Base-by-base conservation (phyloP, 1,140 invertebrate species). In the Caerostris darwini region DNA sequence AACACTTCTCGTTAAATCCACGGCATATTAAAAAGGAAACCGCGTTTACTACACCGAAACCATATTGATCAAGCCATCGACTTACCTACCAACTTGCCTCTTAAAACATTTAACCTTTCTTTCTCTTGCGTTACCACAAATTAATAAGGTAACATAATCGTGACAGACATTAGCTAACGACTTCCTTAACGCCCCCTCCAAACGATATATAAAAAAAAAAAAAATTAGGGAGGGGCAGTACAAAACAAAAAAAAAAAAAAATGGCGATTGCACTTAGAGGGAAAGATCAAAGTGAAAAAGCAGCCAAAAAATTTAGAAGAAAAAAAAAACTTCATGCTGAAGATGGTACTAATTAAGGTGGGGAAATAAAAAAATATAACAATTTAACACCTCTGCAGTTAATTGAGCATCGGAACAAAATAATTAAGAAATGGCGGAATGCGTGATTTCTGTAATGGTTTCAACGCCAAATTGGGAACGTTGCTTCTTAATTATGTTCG, bases 351-450 rank as follows among this genome's bases (percentile, higher is more conserved):
- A 71, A 58, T 90, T 90, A 90, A 57, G 82, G 71, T 19, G 19
- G 54, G 34, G 90, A 10, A 8, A 56, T 58, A 57, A 54, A 83
- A n/a, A 83, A 91, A 91, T 61, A 61, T 91, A 59, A 91, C 90
- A 91, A 61, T 83, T 91, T 91, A 91, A 82, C 90, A 91, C 90
- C 77, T 91, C 71, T 56, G 64, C 64, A 61, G 57, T 91, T 91
- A 91, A 91, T 91, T 91, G 90, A 82, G 77, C 90, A 64, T 58
- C 8, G 56, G 34, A 61, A 54, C 34, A 54, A 91, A 82, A 91
- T 91, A 91, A 91, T 91, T 91, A 91, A 91, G 77, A 59, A 81
- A 91, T 91, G 82, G 82, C 82, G 90, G 61, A 91, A 91, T 87
- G 67, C 90, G 90, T 82, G 90, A 91, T 81, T 81, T 82, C 86